Evolutionary conservation across 2,888 invertebrate genomes (phyloP).

Genomic region (Pyrgus malvae): DNA sequence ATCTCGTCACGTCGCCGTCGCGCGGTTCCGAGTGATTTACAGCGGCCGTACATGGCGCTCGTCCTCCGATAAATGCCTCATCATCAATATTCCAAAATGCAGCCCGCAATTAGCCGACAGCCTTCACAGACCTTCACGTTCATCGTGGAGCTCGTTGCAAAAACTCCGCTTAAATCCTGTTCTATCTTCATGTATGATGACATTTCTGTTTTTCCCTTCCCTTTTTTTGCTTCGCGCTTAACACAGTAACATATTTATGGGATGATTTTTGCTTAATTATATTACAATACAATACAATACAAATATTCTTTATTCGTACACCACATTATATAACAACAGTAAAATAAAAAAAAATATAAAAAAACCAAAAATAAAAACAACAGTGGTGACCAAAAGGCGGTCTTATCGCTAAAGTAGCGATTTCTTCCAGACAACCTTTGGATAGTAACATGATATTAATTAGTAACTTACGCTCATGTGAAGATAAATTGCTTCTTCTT

Average conservation of each 20-base stretch:
- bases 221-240: slow-evolving; percentile 19
- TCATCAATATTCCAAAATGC: slow-evolving; percentile 82
- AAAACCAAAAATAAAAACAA: too few relatives aligned
- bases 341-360: too few relatives aligned
- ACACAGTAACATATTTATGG: slow-evolving; percentile 8
- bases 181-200: slow-evolving; percentile 64
- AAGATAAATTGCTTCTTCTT: too few relatives aligned
- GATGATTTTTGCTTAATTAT: too few relatives aligned
- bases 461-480: too few relatives aligned
- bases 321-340: too few relatives aligned
- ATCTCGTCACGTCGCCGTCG: slow-evolving; percentile 75
- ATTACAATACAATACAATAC: too few relatives aligned
- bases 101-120: slow-evolving; percentile 78
- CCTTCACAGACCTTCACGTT: slow-evolving; percentile 77
- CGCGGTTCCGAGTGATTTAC: slow-evolving; percentile 77
- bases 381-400: too few relatives aligned
- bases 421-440: too few relatives aligned
- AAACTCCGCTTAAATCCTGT: slow-evolving; percentile 72
- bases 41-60: slow-evolving; percentile 72
- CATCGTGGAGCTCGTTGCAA: slow-evolving; percentile 51
- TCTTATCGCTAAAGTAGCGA: too few relatives aligned
- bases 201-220: slow-evolving; percentile 53
- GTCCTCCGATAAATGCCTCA: slow-evolving; percentile 80
- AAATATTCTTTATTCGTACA: too few relatives aligned
- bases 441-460: too few relatives aligned